Base-by-base conservation (phyloP, 1,140 invertebrate species). In the Drosophila watanabei region DNA sequence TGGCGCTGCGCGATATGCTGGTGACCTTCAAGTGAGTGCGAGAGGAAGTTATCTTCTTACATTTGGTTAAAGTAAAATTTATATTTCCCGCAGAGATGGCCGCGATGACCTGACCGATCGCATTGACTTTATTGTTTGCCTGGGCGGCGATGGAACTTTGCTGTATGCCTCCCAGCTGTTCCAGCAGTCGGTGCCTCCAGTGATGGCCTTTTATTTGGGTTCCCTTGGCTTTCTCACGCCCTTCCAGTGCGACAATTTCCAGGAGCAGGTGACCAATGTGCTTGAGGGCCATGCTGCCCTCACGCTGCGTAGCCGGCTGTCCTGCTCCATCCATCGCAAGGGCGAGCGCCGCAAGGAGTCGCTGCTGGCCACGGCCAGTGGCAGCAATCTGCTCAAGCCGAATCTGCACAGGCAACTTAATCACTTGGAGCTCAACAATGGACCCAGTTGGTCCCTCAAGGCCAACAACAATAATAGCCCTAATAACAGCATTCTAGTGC, bases 181-280 rank as follows among this genome's bases (percentile, higher is more conserved):
- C 88, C 95, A 99, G 96, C 96, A 98, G 95, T 98, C 98, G n/a
- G 98, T 99, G 48, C 98, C 98, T 39, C 98, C 98, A 9, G 97
- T 99, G 10, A 99, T 99, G 98, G 98, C 98, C 54, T 99, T 99
- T 94, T 98, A 99, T 93, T 95, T 99, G 69, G 98, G 98, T 20
- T 99, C 98, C 2, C 94, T 99, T 33, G 98, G 98, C 1, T 99
- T 99, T 93, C 95, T 99, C 1, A 99, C 98, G 10, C 98, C 98
- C 5, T 99, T 99, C 94, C 96, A 97, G 92, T 98, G 99, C 94
- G 97, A 98, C 76, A 98, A 98, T 93, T 99, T 98, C 91, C 97
- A 98, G 92, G 97, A 98, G 65, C 97, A 99, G 95, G 97, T 99
- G n/a, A 97, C 96, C 63, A 97, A 97, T 93, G 97, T 98, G 43